Percentiles rank a stretch among this genome's conserved stretches.
Evolutionary conservation across 2,113 vertebrate species (phyloP).

Genomic region (Chroicocephalus ridibundus): DNA sequence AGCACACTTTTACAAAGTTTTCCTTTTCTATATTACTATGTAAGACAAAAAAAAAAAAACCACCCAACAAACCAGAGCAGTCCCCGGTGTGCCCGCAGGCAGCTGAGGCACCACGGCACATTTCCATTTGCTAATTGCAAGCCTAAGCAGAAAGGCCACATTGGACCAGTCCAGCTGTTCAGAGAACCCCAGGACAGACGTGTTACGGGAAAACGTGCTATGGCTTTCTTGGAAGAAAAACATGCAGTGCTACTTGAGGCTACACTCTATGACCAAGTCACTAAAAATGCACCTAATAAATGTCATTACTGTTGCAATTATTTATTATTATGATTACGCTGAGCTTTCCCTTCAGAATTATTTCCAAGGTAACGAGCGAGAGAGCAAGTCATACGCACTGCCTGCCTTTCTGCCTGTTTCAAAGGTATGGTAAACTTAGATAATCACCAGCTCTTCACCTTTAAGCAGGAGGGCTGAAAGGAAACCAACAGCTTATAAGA

Average conservation of each 20-base stretch:
- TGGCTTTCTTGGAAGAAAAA: not conserved
- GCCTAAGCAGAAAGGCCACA: not conserved
- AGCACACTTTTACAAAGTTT: not conserved
- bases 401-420: not conserved
- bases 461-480: not conserved
- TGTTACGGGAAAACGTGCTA: not conserved
- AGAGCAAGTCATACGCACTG: rapidly evolving
- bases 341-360: not conserved
- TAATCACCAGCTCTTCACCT: not conserved
- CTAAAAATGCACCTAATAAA: not conserved
- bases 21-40: not conserved
- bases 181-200: not conserved
- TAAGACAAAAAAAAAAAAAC: not conserved
- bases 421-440: not conserved
- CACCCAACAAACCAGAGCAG: not conserved
- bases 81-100: not conserved
- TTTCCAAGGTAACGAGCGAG: not conserved
- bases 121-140: not conserved
- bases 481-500: not conserved
- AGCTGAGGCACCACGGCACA: not conserved
- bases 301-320: not conserved
- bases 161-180: not conserved
- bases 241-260: not conserved
- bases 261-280: not conserved
- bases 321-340: not conserved